These are phyloP conservation scores for Danionella dracula DNA, from an alignment of 2,797 vertebrate genomes.

Conservation along the genomic window DNA sequence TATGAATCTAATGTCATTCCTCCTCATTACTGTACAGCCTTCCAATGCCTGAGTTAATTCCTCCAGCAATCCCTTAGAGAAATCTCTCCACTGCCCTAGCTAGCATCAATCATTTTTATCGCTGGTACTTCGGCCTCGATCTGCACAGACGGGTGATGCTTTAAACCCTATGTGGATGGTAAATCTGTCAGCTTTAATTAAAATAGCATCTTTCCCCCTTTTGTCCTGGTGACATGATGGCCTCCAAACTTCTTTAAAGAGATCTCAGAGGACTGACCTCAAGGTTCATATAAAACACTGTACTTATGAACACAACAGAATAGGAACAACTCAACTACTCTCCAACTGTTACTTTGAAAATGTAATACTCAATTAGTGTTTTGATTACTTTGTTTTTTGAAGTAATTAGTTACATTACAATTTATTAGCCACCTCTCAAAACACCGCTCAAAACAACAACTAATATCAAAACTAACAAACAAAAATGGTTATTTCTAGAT, in stretches of 20 bases:
- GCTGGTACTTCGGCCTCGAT: slow-evolving; percentile 52
- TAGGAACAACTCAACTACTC: not conserved
- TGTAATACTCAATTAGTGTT: too few species aligned
- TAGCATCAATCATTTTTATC: slow-evolving; percentile 68
- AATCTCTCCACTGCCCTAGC: slow-evolving; percentile 48
- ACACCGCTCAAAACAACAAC: too few species aligned
- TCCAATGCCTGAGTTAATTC: slow-evolving; percentile 55
- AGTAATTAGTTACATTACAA: too few species aligned
- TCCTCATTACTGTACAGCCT: slow-evolving; percentile 63
- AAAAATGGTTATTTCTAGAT: too few species aligned
- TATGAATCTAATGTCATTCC: slow-evolving; percentile 49
- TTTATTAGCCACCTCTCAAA: too few species aligned
- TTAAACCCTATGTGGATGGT: slow-evolving; percentile 59
- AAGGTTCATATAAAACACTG: not conserved
- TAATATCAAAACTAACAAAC: too few species aligned
- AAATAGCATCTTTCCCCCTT: slow-evolving; percentile 59
- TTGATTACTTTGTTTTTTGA: too few species aligned
- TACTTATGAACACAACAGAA: slow-evolving; percentile 19
- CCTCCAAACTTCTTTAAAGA: slow-evolving; percentile 49
- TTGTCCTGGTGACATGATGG: slow-evolving; percentile 55
- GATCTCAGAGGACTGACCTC: slow-evolving; percentile 40
- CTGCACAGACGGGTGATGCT: slow-evolving; percentile 44
- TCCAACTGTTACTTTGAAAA: too few species aligned
- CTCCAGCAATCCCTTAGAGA: slow-evolving; percentile 47
- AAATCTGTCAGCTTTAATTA: slow-evolving; percentile 74